These are phyloP conservation scores for Desmophyllum pertusum DNA, from an alignment of 92 coral and sea anemone species.

Conservation along the genomic window DNA sequence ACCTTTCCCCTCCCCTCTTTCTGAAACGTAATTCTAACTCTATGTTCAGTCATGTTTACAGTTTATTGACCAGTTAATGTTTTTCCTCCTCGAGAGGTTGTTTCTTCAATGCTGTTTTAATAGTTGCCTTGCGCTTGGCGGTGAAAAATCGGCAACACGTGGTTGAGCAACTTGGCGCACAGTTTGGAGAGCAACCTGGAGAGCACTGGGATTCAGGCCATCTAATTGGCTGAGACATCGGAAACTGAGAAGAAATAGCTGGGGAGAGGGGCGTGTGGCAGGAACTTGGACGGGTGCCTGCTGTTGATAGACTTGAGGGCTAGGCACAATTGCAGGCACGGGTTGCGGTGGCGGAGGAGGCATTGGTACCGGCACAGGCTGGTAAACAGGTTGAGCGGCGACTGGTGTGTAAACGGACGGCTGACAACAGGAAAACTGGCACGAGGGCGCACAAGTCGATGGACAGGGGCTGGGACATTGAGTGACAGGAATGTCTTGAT, in stretches of 20 bases:
- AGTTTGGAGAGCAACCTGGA: slow-evolving; percentile 49
- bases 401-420: slow-evolving; percentile 7
- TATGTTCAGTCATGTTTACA: neutral
- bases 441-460: slow-evolving; percentile 59
- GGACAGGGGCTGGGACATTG: slow-evolving; percentile 55
- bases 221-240: slow-evolving; percentile 14
- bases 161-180: slow-evolving; percentile 55
- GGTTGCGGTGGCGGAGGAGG: slow-evolving; percentile 22
- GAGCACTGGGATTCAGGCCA: slow-evolving; percentile 43
- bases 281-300: neutral
- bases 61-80: neutral
- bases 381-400: slow-evolving; percentile 13
- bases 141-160: slow-evolving; percentile 55
- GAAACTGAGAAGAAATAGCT: neutral
- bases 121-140: slow-evolving; percentile 1
- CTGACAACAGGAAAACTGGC: slow-evolving; percentile 56
- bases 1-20: too few relatives aligned
- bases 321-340: slow-evolving; percentile 1
- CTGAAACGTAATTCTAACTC: neutral
- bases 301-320: slow-evolving; percentile 27
- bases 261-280: slow-evolving; percentile 3
- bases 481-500: slow-evolving; percentile 15
- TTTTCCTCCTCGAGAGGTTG: slow-evolving; percentile 31
- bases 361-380: slow-evolving; percentile 33
- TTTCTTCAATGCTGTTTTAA: slow-evolving; percentile 2